Percentiles rank a stretch among this genome's conserved stretches.
Evolutionary conservation across 2,888 invertebrate genomes (phyloP).

Genomic region (Folsomia manolachei): DNA sequence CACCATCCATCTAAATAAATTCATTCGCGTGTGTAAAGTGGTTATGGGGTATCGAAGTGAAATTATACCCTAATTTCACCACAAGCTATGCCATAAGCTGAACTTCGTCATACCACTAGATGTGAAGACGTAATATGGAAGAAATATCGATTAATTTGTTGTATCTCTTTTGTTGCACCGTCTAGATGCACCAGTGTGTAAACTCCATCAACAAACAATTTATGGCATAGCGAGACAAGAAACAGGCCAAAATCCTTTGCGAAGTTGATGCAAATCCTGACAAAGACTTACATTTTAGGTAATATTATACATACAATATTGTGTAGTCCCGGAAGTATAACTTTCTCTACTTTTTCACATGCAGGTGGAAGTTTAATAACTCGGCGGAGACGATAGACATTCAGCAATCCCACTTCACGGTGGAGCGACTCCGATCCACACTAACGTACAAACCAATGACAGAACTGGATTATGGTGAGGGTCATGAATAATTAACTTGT

Average conservation of each 20-base stretch:
- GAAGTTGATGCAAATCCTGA: constrained; percentile 72
- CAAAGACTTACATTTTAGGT: constrained; percentile 62
- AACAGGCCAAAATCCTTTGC: constrained; percentile 67
- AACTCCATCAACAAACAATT: constrained; percentile 65
- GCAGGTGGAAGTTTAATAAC: constrained; percentile 72
- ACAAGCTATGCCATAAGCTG: no score
- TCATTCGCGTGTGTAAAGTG: constrained; percentile 15
- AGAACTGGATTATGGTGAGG: constrained; percentile 68
- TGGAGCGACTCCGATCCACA: constrained; percentile 64
- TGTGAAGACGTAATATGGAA: no score
- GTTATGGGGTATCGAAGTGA: no score
- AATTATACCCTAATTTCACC: no score
- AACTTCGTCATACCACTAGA: no score
- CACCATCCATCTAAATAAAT: no score
- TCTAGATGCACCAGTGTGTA: constrained; percentile 72
- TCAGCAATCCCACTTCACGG: constrained; percentile 62
- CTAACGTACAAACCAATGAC: constrained; percentile 70
- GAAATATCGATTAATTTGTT: background rate
- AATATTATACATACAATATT: background rate
- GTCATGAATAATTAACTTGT: no score
- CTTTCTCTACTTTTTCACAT: no score
- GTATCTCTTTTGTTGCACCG: no score
- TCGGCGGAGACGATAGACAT: constrained; percentile 69
- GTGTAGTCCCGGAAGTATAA: no score
- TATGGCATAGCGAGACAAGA: constrained; percentile 72